Base-by-base conservation (phyloP, 2,113 vertebrate genomes). In the Anguilla japonica region DNA sequence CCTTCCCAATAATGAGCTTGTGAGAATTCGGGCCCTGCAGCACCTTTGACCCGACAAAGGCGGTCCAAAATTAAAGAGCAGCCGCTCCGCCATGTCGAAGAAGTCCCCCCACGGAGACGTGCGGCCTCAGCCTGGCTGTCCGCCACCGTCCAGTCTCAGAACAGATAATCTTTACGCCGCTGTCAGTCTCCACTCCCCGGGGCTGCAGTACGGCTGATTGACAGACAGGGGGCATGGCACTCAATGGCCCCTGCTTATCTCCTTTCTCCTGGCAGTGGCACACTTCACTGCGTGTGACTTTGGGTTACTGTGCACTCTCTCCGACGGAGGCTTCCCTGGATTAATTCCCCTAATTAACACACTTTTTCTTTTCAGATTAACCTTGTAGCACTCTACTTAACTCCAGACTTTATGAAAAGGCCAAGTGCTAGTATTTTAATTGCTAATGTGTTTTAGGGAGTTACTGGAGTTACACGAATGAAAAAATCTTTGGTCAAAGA, bases 131-230 rank as follows among this genome's bases (percentile, higher is more conserved):
- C 13, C 71, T 75, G 71, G 71, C 71, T 34, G 71, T n/a, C 71
- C 34, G 71, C 71, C 71, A 75, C 71, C 11, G 71, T 14, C 22
- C 6, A 75, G 11, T 34, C 71, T 34, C 71, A 7, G 2, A 75
- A 34, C 26, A 75, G n/a, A 75, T 75, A 29, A 75, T 22, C 26
- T 29, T n/a, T 34, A 75, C n/a, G 34, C 34, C 34, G 71, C 67
- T 84, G 84, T 78, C 67, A 84, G 11, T 78, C 84, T 84, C 84
- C 34, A n/a, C 84, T 84, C 75, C 84, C n/a, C n/a, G 15, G 22
- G 63, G 83, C 60, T 29, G 71, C 71, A 78, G 41, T 78, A n/a
- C 15, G 9, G 67, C 43, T 50, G n/a, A 50, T 20, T n/a, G 63
- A 50, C 41, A 50, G 41, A 84, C 63, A 84, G 84, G 67, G 26